phyloP scores from a whole-genome alignment of 2,888 invertebrate species.

The Lasioglossum malachurum region DNA sequence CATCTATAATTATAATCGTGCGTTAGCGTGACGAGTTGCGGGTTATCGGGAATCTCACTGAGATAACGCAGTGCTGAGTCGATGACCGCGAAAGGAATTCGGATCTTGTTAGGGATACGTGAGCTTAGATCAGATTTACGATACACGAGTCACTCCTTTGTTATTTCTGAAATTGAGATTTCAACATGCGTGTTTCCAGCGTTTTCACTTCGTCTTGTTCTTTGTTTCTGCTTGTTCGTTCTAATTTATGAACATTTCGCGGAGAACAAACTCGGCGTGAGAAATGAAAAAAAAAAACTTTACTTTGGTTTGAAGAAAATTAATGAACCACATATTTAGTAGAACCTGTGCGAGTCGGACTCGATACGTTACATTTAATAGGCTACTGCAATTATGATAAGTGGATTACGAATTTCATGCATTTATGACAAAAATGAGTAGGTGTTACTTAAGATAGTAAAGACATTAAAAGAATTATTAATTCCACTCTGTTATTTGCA shows the following conservation, averaged over 20 bases:
- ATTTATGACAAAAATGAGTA: too few species aligned
- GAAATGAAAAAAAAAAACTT: too few species aligned
- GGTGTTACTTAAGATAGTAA: too few species aligned
- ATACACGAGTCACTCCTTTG: background rate
- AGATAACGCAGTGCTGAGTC: conserved; percentile 51
- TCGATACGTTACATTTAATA: too few species aligned
- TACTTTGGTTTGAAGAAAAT: too few species aligned
- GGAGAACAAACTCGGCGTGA: background rate
- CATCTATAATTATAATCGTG: conserved; percentile 68
- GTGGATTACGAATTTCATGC: too few species aligned
- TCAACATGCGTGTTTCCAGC: background rate
- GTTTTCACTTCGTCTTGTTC: background rate
- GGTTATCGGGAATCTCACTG: conserved; percentile 54
- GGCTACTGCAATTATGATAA: too few species aligned
- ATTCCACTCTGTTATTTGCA: too few species aligned
- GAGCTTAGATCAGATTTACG: background rate
- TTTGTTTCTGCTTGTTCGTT: background rate
- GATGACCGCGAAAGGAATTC: conserved; percentile 28
- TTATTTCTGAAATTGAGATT: background rate
- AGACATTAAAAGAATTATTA: too few species aligned
- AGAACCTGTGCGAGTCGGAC: too few species aligned
- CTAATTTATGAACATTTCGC: background rate
- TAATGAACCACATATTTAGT: too few species aligned
- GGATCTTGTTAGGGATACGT: conserved; percentile 8
- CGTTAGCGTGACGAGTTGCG: conserved; percentile 49